Percentiles rank a stretch among this genome's conserved stretches.
These are phyloP conservation scores for Heliconius melpomene DNA, from an alignment of 1,140 invertebrate genomes.

Conservation along the genomic window DNA sequence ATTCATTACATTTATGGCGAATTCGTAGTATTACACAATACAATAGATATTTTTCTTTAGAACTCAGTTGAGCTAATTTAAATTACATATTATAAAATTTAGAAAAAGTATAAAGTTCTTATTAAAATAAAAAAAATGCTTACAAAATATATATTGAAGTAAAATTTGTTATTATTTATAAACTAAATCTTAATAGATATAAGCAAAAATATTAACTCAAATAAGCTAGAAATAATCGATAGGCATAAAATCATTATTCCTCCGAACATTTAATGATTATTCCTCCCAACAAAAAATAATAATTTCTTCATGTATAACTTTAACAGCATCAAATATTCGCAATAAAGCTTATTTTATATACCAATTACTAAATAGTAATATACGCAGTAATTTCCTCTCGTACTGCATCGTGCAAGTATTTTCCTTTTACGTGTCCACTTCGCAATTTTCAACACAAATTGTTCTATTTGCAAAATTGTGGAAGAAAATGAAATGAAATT, in stretches of 20 bases:
- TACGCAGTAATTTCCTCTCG: background rate
- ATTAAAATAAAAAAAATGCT: too few relatives aligned
- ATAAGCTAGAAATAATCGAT: too few relatives aligned
- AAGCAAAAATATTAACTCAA: too few relatives aligned
- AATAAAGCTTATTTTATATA: background rate
- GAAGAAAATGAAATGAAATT: background rate
- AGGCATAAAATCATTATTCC: too few relatives aligned
- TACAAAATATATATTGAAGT: too few relatives aligned
- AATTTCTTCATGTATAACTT: background rate
- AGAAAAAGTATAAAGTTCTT: too few relatives aligned
- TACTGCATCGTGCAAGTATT: constrained; percentile 4
- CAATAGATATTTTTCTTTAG: background rate
- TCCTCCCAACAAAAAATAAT: too few relatives aligned
- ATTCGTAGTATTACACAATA: background rate
- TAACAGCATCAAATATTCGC: background rate
- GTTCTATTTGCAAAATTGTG: background rate
- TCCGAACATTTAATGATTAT: too few relatives aligned
- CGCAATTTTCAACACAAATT: background rate
- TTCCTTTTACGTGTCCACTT: background rate
- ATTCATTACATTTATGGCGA: background rate
- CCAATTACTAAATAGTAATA: background rate
- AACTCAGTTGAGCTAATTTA: too few relatives aligned
- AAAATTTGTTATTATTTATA: too few relatives aligned
- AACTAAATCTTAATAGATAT: too few relatives aligned
- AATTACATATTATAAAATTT: too few relatives aligned